A percentile compares a stretch with the other conserved stretches of the same genome.
Evolutionary conservation across 2,888 invertebrate genomes (phyloP).

Genomic region (Incurvaria masculella): DNA sequence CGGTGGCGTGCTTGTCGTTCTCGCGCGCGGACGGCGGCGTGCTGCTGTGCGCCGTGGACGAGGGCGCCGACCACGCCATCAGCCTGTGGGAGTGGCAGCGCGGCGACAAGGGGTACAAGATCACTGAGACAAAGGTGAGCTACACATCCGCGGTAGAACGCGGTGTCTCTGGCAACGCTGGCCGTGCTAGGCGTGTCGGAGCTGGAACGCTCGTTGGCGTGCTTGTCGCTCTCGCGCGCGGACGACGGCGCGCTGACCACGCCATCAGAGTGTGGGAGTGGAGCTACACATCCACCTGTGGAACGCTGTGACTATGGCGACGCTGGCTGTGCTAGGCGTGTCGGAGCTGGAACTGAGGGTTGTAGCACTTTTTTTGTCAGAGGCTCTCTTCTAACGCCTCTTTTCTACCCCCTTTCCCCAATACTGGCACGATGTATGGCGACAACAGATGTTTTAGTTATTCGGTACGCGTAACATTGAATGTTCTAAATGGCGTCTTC

Average conservation of each 20-base stretch:
- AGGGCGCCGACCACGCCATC: constrained; percentile 26
- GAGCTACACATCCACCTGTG: constrained; percentile 93
- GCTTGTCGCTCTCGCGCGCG: constrained; percentile 84
- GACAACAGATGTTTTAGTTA: no score
- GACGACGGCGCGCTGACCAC: constrained; percentile 88
- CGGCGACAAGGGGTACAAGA: constrained; percentile 50
- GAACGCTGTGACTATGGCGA: constrained; percentile 89
- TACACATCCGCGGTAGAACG: constrained; percentile 92
- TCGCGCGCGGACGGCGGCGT: constrained; percentile 86
- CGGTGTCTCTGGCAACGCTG: constrained; percentile 83
- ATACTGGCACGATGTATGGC: no score
- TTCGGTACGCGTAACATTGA: no score
- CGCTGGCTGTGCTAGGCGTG: constrained; percentile 78
- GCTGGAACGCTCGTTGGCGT: constrained; percentile 81
- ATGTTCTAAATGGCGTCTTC: no score
- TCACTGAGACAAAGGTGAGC: constrained; percentile 87
- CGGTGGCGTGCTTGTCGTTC: constrained; percentile 84
- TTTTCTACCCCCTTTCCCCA: no score
- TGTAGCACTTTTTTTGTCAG: no score
- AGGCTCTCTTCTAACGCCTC: no score
- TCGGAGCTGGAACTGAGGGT: constrained; percentile 86
- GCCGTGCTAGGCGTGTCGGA: constrained; percentile 83
- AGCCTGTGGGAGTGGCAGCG: neutral
- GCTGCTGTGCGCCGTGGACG: constrained; percentile 80
- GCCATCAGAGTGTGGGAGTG: constrained; percentile 92